Base-by-base conservation (phyloP, 2,888 invertebrate genomes). In the Cactoblastis cactorum region DNA sequence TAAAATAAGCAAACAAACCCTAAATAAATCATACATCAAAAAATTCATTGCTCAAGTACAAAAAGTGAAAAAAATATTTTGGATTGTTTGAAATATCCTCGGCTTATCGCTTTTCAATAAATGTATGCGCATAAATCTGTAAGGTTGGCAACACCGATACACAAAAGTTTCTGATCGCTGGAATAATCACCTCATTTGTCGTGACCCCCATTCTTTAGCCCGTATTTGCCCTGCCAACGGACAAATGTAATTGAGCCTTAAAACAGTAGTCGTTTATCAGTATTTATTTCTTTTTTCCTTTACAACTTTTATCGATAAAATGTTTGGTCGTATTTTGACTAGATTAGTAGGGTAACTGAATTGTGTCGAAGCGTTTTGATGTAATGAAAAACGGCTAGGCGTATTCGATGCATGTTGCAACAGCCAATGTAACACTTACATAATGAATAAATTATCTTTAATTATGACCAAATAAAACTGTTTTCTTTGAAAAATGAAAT, bases 241-340 rank as follows among this genome's bases (percentile, higher is more conserved):
- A 48, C 45, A 45, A 50, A 50, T 45, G 38, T 22, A 43, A 43
- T 43, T 24, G 43, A 43, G 43, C 43, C 43, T 43, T 43, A 28
- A 43, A 43, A 43, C 43, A 43, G 43, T 17, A 43, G 43, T 43
- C 43, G 43, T 28, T 43, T 43, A 43, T 43, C 43, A 43, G 43
- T 43, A 43, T 43, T 43, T 32, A 32, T 43, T 43, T 28, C 28
- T 43, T 43, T 41, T 43, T 28, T 28, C 15, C 43, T 15, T 43
- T 17, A 28, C 22, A 41, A 18, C 22, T 43, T 17, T 15, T 43
- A 32, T 32, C 43, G 43, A 43, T 28, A 43, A 43, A 43, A 43
- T 14, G 24, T 43, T 43, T 15, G 28, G 8, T 43, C 43, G 43
- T 43, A 28, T 43, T 28, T 41, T 43, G 15, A 43, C 43, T 28